Evolutionary conservation across 1,140 invertebrate species (phyloP).

Genomic region (Microplitis demolitor): DNA sequence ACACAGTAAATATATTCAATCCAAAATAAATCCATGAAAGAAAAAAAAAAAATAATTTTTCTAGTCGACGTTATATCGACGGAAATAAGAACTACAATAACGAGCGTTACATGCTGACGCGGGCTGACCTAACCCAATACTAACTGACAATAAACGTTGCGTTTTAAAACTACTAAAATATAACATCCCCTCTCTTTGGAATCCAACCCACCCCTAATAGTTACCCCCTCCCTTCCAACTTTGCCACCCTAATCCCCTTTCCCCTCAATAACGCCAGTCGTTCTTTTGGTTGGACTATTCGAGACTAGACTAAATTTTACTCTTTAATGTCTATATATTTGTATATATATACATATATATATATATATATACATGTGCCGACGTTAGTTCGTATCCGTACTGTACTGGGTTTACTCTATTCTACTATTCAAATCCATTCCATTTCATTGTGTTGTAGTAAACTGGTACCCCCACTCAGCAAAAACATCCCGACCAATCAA

Average conservation of each 20-base stretch:
- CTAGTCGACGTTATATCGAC: not conserved
- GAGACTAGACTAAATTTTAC: not conserved
- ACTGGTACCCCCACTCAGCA: too few species aligned
- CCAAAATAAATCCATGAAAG: not conserved
- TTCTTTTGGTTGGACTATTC: not conserved
- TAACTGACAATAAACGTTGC: constrained; percentile 44
- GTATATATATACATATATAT: too few species aligned
- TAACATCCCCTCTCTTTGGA: constrained; percentile 39
- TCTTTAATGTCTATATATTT: not conserved
- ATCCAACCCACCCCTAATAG: too few species aligned
- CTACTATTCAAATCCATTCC: too few species aligned
- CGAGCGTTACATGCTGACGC: constrained; percentile 37
- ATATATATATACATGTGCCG: too few species aligned
- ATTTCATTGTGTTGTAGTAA: too few species aligned
- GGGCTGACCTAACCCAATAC: constrained; percentile 61
- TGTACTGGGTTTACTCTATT: too few species aligned
- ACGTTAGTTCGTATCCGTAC: too few species aligned
- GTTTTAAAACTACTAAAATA: constrained; percentile 43
- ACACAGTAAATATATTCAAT: not conserved
- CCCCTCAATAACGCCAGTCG: too few species aligned
- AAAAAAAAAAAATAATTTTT: constrained; percentile 14
- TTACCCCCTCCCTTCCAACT: too few species aligned
- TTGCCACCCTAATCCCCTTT: too few species aligned
- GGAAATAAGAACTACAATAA: constrained; percentile 2
- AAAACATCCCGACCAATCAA: too few species aligned